Base-by-base conservation (phyloP, 1,140 invertebrate genomes). In the Papilio machaon region DNA sequence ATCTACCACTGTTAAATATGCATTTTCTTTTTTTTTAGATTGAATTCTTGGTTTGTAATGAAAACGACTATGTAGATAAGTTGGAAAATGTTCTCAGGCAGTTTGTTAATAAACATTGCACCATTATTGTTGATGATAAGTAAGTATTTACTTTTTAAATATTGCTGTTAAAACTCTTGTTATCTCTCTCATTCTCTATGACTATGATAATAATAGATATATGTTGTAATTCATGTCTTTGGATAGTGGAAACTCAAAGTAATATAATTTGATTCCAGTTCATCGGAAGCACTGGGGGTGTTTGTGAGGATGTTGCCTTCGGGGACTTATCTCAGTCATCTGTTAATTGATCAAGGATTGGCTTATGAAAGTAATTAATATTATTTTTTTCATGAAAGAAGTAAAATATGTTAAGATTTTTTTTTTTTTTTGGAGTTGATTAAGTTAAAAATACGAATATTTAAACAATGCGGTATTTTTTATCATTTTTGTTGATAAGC, bases 121-220 rank as follows among this genome's bases (percentile, higher is more conserved):
- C 46, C 30, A 88, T 94, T 35, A 84, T 86, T 83, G 82, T 94
- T 10, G 91, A 93, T 43, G 92, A 94, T 43, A 92, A 92, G 92
- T 94, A 76, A 84, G 90, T 85, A 74, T 73, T 35, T 8, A n/a
- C 3, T 3, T 6, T n/a, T n/a, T 7, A 17, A 17, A 17, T 54
- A 17, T 6, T 17, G 7, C 17, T 54, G 52, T 8, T n/a, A n/a
- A n/a, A n/a, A n/a, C n/a, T n/a, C n/a, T n/a, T 38, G 2, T 38
- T 6, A 6, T 38, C 38, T 38, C 38, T 38, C 38, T 38, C 2
- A 3, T 38, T 38, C 38, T 38, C 38, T 38, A 3, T 38, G 6
- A 38, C n/a, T n/a, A n/a, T n/a, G n/a, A n/a, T n/a, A n/a, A n/a
- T n/a, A n/a, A n/a, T n/a, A n/a, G n/a, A n/a, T n/a, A n/a, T n/a